phyloP scores from a whole-genome alignment of 2,797 vertebrate genomes.

The Argentina silus region DNA sequence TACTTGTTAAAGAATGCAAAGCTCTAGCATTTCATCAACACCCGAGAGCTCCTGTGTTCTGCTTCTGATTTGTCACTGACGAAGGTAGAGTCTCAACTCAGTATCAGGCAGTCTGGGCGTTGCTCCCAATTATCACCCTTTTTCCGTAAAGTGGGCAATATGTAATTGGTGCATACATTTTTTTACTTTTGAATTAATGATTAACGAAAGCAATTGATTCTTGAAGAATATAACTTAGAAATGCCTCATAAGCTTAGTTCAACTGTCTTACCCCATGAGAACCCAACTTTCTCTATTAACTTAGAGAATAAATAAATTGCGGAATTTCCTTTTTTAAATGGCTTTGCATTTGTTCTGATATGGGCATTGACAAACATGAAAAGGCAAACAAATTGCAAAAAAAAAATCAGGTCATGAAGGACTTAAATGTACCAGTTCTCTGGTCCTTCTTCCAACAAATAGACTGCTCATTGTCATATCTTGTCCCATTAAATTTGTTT shows the following conservation, averaged over 20 bases:
- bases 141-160: too few relatives aligned
- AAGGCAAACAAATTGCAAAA: constrained; percentile 1
- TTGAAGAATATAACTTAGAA: too few relatives aligned
- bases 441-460: background rate
- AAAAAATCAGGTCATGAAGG: background rate
- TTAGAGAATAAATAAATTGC: too few relatives aligned
- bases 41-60: background rate
- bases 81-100: too few relatives aligned
- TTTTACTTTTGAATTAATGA: too few relatives aligned
- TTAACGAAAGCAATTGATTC: too few relatives aligned
- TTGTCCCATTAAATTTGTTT: background rate
- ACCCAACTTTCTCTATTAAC: too few relatives aligned
- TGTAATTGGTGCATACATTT: too few relatives aligned
- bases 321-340: background rate
- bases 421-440: background rate
- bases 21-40: background rate
- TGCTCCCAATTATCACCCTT: too few relatives aligned
- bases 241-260: too few relatives aligned
- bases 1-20: constrained; percentile 5
- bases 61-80: background rate
- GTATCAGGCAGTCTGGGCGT: too few relatives aligned
- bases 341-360: background rate
- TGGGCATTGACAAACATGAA: background rate
- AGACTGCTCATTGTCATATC: background rate
- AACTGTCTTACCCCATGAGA: too few relatives aligned